Conservation (phyloP, 1,140 invertebrate genomes). For the Harpegnathos saltator region DNA sequence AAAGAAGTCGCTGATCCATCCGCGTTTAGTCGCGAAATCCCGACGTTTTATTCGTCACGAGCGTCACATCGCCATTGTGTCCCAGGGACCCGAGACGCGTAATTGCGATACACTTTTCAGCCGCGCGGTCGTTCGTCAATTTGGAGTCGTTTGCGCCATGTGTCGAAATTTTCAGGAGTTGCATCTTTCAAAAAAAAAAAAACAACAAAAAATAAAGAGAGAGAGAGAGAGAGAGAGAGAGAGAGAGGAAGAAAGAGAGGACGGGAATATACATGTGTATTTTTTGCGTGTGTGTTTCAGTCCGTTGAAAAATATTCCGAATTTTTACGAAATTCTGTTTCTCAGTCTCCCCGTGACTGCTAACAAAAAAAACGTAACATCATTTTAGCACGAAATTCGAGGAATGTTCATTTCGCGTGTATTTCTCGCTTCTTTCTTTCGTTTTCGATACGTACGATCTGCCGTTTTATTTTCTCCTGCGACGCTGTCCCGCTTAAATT, state of each 20-base stretch:
- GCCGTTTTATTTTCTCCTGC: slow-evolving; percentile 5
- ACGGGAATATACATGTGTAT: background rate
- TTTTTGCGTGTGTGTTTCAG: slow-evolving; percentile 8
- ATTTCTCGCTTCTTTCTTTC: slow-evolving; percentile 1
- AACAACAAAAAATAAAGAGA: no score
- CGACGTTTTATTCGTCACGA: no score
- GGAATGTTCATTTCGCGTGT: background rate
- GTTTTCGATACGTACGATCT: background rate
- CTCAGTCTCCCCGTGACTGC: background rate
- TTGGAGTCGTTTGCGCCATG: background rate
- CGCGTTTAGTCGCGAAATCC: no score
- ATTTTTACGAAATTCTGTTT: slow-evolving; percentile 1
- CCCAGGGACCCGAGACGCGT: no score
- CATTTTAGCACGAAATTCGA: slow-evolving; percentile 6
- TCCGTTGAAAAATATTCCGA: background rate
- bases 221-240: no score
- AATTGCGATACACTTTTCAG: no score
- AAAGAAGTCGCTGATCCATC: no score
- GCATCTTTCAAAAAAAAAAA: no score
- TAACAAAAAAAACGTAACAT: slow-evolving; percentile 14
- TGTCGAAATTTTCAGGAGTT: background rate
- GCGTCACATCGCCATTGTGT: no score
- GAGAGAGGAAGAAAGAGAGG: background rate
- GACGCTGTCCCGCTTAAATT: slow-evolving; percentile 5
- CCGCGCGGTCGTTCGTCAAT: background rate